phyloP scores from a whole-genome alignment of 2,113 vertebrate species.

The Oenanthe oenanthe region DNA sequence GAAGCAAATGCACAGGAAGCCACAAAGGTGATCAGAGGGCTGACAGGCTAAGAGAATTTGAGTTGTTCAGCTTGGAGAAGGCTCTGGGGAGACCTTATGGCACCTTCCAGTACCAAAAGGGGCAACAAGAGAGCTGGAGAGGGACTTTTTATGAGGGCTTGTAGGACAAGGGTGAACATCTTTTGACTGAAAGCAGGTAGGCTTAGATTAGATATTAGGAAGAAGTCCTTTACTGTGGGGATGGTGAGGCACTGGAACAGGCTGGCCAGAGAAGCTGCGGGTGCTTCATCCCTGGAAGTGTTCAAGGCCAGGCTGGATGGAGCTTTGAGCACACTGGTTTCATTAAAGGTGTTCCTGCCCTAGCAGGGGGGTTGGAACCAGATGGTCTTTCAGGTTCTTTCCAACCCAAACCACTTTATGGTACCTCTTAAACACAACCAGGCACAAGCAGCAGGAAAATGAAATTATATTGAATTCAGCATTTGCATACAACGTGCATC shows the following conservation, averaged over 20 bases:
- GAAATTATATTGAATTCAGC: background rate
- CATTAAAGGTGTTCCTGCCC: background rate
- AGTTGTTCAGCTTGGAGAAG: background rate
- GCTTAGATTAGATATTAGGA: background rate
- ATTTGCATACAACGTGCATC: background rate
- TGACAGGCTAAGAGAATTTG: background rate
- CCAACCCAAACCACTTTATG: background rate
- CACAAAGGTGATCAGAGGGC: background rate
- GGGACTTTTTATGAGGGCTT: background rate
- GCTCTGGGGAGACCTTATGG: background rate
- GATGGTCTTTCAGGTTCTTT: background rate
- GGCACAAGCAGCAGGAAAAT: background rate
- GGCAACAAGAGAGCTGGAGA: background rate
- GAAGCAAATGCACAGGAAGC: background rate
- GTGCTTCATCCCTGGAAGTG: background rate
- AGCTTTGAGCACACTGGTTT: background rate
- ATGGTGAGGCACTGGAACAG: background rate
- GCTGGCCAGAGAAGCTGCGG: background rate
- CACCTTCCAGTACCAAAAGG: background rate
- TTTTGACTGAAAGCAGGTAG: background rate
- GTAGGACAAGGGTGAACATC: background rate
- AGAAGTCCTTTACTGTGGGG: background rate
- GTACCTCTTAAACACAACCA: background rate
- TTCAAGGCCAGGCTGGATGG: background rate
- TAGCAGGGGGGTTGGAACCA: background rate